Evolutionary conservation across 2,113 vertebrate species (phyloP).

Genomic region (Gallinago jamesoni): DNA sequence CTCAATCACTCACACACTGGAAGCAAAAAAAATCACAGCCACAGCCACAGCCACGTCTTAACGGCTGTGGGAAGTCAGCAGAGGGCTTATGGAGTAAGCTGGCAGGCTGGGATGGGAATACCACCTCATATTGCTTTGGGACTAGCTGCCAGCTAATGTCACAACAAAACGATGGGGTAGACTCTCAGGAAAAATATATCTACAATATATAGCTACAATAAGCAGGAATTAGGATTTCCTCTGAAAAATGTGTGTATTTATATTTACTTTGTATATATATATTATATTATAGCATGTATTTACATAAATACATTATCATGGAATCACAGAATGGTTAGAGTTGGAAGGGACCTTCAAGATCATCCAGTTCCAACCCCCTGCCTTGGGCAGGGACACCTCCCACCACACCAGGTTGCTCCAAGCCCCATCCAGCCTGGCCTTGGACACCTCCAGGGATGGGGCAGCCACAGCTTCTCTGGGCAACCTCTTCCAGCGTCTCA

Average conservation of each 20-base stretch:
- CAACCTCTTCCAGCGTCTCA: too few relatives aligned
- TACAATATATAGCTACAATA: neutral
- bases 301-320: neutral
- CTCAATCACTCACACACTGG: slow-evolving; percentile 27
- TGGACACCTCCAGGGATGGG: too few relatives aligned
- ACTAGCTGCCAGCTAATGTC: slow-evolving; percentile 12
- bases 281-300: neutral
- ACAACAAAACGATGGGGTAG: neutral
- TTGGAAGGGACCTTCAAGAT: too few relatives aligned
- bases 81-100: neutral
- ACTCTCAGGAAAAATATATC: neutral
- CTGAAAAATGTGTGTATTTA: neutral
- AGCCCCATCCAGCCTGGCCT: too few relatives aligned
- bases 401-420: too few relatives aligned
- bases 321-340: too few relatives aligned
- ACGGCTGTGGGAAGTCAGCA: neutral
- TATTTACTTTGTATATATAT: neutral
- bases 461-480: too few relatives aligned
- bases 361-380: too few relatives aligned
- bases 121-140: neutral
- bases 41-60: neutral
- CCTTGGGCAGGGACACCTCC: too few relatives aligned
- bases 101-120: neutral
- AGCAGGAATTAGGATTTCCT: neutral
- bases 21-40: slow-evolving; percentile 11